phyloP scores from a whole-genome alignment of 2,888 invertebrate genomes.

The Nymphalis urticae region DNA sequence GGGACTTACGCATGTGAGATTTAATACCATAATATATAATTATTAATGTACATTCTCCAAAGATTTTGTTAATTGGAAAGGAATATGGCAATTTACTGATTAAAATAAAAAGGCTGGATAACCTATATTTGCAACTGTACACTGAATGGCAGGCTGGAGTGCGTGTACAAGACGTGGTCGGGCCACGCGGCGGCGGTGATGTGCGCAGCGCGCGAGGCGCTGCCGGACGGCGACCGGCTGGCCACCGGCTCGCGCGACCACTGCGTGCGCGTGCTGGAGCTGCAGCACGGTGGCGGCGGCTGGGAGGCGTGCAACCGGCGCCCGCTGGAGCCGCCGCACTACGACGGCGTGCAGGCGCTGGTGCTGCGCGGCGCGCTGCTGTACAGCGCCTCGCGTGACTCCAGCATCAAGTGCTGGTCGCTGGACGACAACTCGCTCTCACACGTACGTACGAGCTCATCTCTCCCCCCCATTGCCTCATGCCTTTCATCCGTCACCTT shows the following conservation, averaged over 20 bases:
- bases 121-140: no score
- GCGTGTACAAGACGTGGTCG: constrained; percentile 87
- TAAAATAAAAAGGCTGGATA: no score
- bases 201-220: constrained; percentile 84
- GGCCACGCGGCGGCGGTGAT: constrained; percentile 92
- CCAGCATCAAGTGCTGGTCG: constrained; percentile 93
- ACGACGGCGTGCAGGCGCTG: constrained; percentile 93
- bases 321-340: constrained; percentile 91
- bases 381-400: constrained; percentile 92
- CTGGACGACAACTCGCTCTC: constrained; percentile 81
- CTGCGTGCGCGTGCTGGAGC: constrained; percentile 83
- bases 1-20: constrained; percentile 88
- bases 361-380: constrained; percentile 84
- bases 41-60: no score
- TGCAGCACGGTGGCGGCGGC: constrained; percentile 69
- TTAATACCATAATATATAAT: not conserved
- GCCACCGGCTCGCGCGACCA: constrained; percentile 93
- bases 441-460: constrained; percentile 62
- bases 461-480: no score
- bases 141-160: constrained; percentile 77
- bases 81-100: not conserved
- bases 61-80: not conserved
- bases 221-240: constrained; percentile 83
- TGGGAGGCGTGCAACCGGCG: constrained; percentile 80
- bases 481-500: not conserved